Evolutionary conservation across 2,888 invertebrate genomes (phyloP).

Genomic region (Linnaemya tessellans): DNA sequence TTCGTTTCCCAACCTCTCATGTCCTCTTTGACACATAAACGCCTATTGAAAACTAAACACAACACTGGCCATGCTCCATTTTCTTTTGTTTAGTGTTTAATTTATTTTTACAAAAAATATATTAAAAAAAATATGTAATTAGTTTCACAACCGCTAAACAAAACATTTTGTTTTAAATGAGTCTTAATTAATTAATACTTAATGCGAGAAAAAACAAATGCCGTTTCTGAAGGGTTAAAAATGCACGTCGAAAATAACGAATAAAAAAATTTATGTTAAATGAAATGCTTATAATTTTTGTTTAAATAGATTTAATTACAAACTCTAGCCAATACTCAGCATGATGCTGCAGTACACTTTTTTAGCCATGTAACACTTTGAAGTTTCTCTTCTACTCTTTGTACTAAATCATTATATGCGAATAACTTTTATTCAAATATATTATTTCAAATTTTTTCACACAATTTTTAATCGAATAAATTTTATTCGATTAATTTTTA

Average conservation of each 20-base stretch:
- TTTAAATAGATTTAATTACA: too few relatives aligned
- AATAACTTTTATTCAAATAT: too few relatives aligned
- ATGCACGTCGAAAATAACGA: background rate
- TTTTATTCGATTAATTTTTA: too few relatives aligned
- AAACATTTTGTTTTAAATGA: constrained; percentile 22
- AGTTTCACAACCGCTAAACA: constrained; percentile 24
- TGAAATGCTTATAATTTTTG: background rate
- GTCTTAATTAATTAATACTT: constrained; percentile 42
- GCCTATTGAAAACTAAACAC: constrained; percentile 23
- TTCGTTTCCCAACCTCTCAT: background rate
- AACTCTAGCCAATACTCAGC: too few relatives aligned
- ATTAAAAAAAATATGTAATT: constrained; percentile 5
- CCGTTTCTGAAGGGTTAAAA: background rate
- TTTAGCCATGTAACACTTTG: too few relatives aligned
- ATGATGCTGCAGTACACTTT: too few relatives aligned
- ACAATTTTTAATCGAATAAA: too few relatives aligned
- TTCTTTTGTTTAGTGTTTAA: constrained; percentile 55
- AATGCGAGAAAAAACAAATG: background rate
- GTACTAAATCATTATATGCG: too few relatives aligned
- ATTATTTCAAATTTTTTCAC: too few relatives aligned
- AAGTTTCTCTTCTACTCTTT: too few relatives aligned
- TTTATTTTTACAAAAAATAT: constrained; percentile 38
- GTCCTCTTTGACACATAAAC: background rate
- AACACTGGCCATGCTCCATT: constrained; percentile 47
- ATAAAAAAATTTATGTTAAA: background rate